Percentiles rank a stretch among this genome's conserved stretches.
Evolutionary conservation across 2,888 invertebrate species (phyloP).

Genomic region (Drosophila antonietae): DNA sequence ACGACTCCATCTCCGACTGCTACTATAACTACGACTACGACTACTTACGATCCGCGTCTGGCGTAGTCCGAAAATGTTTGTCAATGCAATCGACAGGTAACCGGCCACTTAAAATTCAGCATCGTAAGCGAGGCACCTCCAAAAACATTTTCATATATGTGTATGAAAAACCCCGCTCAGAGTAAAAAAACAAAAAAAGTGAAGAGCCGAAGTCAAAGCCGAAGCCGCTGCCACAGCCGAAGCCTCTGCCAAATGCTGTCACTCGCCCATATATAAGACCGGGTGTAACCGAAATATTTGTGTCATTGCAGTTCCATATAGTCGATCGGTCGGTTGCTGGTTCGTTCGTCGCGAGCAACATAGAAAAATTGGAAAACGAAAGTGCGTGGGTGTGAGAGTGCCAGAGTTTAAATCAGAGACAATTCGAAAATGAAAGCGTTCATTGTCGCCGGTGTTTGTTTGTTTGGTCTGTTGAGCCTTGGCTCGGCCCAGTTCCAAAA

Average conservation of each 20-base stretch:
- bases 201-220: conserved; percentile 7
- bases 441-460: conserved; percentile 84
- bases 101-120: conserved; percentile 70
- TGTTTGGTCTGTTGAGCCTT: conserved; percentile 82
- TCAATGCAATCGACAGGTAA: conserved; percentile 45
- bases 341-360: conserved; percentile 29
- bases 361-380: conserved; percentile 56
- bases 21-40: neutral
- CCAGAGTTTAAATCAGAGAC: conserved; percentile 25
- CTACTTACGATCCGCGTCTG: conserved; percentile 12
- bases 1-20: neutral
- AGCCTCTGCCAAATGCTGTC: neutral
- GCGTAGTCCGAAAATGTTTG: conserved; percentile 40
- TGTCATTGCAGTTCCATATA: conserved; percentile 81
- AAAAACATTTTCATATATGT: conserved; percentile 52
- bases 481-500: conserved; percentile 89
- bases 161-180: conserved; percentile 44
- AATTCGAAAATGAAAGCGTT: conserved; percentile 82
- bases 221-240: conserved; percentile 8
- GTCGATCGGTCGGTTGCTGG: conserved; percentile 62
- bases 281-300: conserved; percentile 76
- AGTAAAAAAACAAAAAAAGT: conserved; percentile 1
- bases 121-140: conserved; percentile 41
- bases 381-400: conserved; percentile 67
- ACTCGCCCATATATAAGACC: conserved; percentile 80